phyloP scores from a whole-genome alignment of 1,140 invertebrate genomes.

The Drosophila chauvacae region DNA sequence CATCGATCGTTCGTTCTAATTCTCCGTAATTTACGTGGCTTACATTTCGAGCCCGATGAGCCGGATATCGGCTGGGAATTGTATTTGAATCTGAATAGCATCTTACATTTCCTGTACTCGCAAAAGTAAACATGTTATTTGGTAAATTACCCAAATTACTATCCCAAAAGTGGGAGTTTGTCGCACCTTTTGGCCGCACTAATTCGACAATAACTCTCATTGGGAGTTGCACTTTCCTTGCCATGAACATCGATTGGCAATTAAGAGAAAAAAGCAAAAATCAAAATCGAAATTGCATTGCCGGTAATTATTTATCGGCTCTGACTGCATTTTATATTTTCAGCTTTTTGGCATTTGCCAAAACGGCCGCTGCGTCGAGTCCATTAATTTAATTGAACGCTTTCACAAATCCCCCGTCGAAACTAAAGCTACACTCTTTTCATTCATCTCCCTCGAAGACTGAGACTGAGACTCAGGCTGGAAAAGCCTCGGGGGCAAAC shows the following conservation, averaged over 20 bases:
- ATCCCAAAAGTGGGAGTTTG: conserved; percentile 13
- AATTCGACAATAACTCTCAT: conserved; percentile 45
- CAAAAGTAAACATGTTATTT: conserved; percentile 8
- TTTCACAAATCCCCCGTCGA: conserved; percentile 75
- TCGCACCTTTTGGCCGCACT: conserved; percentile 23
- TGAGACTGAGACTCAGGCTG: background rate
- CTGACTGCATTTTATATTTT: conserved; percentile 36
- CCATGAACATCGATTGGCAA: conserved; percentile 44
- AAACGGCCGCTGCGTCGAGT: conserved; percentile 49
- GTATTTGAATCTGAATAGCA: conserved; percentile 32
- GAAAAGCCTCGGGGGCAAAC: conserved; percentile 22
- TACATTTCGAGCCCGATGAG: conserved; percentile 59
- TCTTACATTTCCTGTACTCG: conserved; percentile 26
- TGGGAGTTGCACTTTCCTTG: conserved; percentile 11
- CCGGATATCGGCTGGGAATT: conserved; percentile 59
- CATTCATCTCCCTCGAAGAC: conserved; percentile 26
- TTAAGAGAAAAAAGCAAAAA: conserved; percentile 35
- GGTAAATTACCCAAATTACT: background rate
- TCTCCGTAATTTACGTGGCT: conserved; percentile 72
- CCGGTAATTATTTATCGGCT: conserved; percentile 58
- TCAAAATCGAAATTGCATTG: conserved; percentile 51
- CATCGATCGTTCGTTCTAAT: conserved; percentile 75
- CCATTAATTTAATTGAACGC: conserved; percentile 82
- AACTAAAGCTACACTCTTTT: conserved; percentile 39
- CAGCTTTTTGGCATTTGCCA: conserved; percentile 56